These are phyloP conservation scores for Tapirus terrestris DNA, from an alignment of 2,113 vertebrate genomes.

Conservation along the genomic window DNA sequence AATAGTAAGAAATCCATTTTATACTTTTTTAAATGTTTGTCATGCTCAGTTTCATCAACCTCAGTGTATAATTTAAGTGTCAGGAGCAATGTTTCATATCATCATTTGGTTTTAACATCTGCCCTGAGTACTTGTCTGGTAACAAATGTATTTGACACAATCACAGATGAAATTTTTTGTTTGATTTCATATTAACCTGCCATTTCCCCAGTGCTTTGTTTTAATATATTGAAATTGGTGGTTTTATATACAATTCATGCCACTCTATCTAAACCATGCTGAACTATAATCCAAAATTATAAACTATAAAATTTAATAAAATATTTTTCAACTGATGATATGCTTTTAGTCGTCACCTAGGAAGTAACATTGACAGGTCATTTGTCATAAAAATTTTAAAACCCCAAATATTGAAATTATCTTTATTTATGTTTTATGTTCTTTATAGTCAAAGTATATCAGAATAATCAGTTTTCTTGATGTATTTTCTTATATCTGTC, in stretches of 20 bases:
- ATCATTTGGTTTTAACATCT: slow-evolving; percentile 70
- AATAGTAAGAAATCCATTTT: slow-evolving; percentile 44
- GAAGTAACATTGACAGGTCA: slow-evolving; percentile 58
- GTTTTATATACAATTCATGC: slow-evolving; percentile 61
- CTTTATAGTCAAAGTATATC: slow-evolving; percentile 11
- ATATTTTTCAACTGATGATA: slow-evolving; percentile 49
- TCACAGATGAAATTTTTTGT: slow-evolving; percentile 58
- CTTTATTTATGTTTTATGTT: slow-evolving; percentile 47
- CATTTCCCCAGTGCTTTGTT: slow-evolving; percentile 52
- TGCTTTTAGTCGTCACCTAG: slow-evolving; percentile 44
- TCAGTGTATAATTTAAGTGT: slow-evolving; percentile 53
- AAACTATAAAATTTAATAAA: slow-evolving; percentile 57
- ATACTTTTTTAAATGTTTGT: slow-evolving; percentile 29
- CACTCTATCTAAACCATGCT: slow-evolving; percentile 61
- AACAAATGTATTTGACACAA: slow-evolving; percentile 59
- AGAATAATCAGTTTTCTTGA: not conserved
- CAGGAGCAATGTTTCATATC: slow-evolving; percentile 48
- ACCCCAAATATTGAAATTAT: slow-evolving; percentile 45
- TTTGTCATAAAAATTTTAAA: slow-evolving; percentile 59
- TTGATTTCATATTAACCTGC: slow-evolving; percentile 54
- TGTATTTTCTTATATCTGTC: not conserved
- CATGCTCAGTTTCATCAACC: slow-evolving; percentile 47
- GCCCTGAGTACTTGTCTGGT: slow-evolving; percentile 47
- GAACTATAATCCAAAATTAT: slow-evolving; percentile 57
- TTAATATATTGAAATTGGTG: slow-evolving; percentile 61